phyloP scores from a whole-genome alignment of 2,113 vertebrate genomes.

The Oncorhynchus keta region DNA sequence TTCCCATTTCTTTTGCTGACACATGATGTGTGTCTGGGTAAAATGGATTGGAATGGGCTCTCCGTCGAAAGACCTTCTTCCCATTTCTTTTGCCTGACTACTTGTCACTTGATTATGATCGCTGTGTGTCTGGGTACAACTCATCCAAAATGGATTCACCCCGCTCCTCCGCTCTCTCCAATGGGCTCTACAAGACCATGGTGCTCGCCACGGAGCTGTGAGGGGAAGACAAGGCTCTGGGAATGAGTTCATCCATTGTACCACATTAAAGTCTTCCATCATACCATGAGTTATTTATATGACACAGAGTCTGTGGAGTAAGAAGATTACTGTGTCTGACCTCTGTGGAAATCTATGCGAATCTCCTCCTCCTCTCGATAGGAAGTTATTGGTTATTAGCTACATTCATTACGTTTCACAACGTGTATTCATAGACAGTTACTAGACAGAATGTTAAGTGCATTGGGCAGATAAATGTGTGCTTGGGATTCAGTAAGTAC shows the following conservation, averaged over 20 bases:
- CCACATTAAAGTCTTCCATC: constrained; percentile 31
- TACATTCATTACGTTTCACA: not conserved
- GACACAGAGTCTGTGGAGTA: constrained; percentile 39
- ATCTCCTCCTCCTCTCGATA: not conserved
- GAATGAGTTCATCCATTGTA: constrained; percentile 30
- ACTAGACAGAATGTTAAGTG: not conserved
- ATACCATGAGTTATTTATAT: constrained; percentile 37
- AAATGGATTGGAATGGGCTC: constrained; percentile 49
- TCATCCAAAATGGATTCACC: no score
- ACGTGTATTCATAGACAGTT: not conserved
- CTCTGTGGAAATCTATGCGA: constrained; percentile 13
- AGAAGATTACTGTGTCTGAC: constrained; percentile 42
- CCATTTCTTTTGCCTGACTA: no score
- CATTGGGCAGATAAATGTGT: no score
- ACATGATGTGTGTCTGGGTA: constrained; percentile 36
- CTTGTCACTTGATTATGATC: no score
- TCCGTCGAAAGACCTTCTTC: constrained; percentile 45
- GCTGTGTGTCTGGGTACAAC: no score
- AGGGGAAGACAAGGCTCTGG: no score
- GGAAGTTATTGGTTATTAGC: not conserved
- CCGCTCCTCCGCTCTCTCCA: no score
- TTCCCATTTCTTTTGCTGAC: constrained; percentile 42
- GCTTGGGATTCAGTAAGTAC: no score
- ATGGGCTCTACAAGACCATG: no score
- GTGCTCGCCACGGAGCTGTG: no score